A percentile compares a stretch with the other conserved stretches of the same genome.
Evolutionary conservation across 2,888 invertebrate species (phyloP).

Genomic region (Drosophila cyrtoloma): DNA sequence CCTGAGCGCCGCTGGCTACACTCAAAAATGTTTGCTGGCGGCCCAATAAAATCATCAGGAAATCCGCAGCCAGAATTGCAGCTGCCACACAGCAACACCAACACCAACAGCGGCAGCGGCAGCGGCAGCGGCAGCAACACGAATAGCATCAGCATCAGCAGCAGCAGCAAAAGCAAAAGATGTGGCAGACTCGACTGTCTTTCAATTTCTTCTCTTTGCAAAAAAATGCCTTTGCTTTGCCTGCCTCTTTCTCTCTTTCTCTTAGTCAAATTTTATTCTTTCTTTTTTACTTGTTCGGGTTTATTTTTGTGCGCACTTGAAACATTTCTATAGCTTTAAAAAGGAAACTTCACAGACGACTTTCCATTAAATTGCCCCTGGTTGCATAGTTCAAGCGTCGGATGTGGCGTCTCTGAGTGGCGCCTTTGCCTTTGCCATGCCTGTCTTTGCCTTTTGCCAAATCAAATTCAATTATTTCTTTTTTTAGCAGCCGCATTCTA

Average conservation of each 20-base stretch:
- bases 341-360: constrained; percentile 65
- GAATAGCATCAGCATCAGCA: not conserved
- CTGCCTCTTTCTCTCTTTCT: constrained; percentile 21
- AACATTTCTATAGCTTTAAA: constrained; percentile 69
- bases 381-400: constrained; percentile 50
- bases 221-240: constrained; percentile 69
- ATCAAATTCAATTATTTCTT: constrained; percentile 66
- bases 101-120: constrained; percentile 3
- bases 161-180: constrained; percentile 26
- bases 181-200: constrained; percentile 59
- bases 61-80: constrained; percentile 76
- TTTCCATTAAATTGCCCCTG: constrained; percentile 68
- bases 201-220: constrained; percentile 62
- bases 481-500: constrained; percentile 14
- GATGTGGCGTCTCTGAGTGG: constrained; percentile 8
- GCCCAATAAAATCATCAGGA: constrained; percentile 82
- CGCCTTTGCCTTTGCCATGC: constrained; percentile 19
- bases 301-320: constrained; percentile 60
- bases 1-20: constrained; percentile 76
- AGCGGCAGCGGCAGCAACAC: not conserved
- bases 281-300: constrained; percentile 25
- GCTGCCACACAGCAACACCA: constrained; percentile 50
- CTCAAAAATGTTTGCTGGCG: constrained; percentile 80
- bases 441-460: constrained; percentile 24
- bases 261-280: constrained; percentile 24